Evolutionary conservation across 1,140 invertebrate genomes (phyloP), one percentile per base, ranked within the genome.

Genomic region (Bombus confusus): DNA sequence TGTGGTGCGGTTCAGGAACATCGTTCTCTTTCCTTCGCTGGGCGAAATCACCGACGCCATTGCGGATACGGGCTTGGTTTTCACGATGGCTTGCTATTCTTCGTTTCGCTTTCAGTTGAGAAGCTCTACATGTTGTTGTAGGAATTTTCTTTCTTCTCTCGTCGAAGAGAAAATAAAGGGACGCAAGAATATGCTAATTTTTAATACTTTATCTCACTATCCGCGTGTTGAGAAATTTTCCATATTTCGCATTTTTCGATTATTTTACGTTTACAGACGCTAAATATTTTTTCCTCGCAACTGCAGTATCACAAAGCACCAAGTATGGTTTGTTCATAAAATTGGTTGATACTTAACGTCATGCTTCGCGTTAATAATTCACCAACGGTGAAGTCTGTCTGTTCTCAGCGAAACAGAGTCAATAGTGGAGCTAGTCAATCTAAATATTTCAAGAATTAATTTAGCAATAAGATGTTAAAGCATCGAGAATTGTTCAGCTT

Each of bases 251-350:
- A 37, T 37, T 37, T 37, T 37, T 37, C 37, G 37, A 37, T 37
- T 37, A 37, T 2, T 37, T 2, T 37, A 37, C 37, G 37, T 2
- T 37, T 37, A 37, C 37, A 52, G 47, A 5, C 3, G 31, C 18
- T 57, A 25, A 34, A 57, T 75, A 37, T 4, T 57, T 47, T 47
- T 18, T 47, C 15, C 5, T n/a, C n/a, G n/a, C n/a, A n/a, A n/a
- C n/a, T n/a, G 12, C 4, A 71, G 28, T 47, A 8, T 41, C 6
- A 18, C 41, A 25, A 6, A n/a, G 2, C 41, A n/a, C n/a, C n/a
- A n/a, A n/a, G 41, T n/a, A 75, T n/a, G 59, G 22, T 59, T 59
- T 76, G 34, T 76, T 76, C 59, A 47, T 76, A 59, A 76, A 59
- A 59, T 39, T 22, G 34, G 52, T 59, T 39, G 25, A 76, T 59